Evolutionary conservation across 2,888 invertebrate genomes (phyloP), one percentile per base, ranked within the genome.

Genomic region (Pheosia gnoma): DNA sequence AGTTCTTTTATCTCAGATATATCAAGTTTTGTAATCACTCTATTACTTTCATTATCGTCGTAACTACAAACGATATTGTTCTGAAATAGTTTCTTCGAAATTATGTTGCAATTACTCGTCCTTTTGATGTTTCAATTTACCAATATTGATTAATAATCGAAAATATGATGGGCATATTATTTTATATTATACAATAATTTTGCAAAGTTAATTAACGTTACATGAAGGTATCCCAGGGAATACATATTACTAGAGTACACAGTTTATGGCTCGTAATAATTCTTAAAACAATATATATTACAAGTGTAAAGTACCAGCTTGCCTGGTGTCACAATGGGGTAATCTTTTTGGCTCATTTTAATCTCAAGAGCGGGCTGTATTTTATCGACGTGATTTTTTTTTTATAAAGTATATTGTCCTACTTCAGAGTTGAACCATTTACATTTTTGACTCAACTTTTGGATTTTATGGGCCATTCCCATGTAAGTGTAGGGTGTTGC

Each of bases 121-220:
- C 61, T 61, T 65, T 78, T 74, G 70, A 77, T 71, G 72, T 66
- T 68, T 66, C 61, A 75, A 78, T 78, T 79, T 77, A 62, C 77
- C 77, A 79, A 81, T 81, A 78, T 70, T 71, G 47, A 68, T 74
- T 78, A 81, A 81, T 77, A 80, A 80, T 83, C 77, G 80, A 72
- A 78, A 77, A 73, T 73, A 76, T 78, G 74, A 74, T 70, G 62
- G 41, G 70, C 71, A 80, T 83, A 82, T 81, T 80, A 80, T 81
- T 82, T 80, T 77, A 54, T 9, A 53, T 69, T 74, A 66, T 68
- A 70, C 73, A 68, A 25, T 51, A 81, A 77, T 76, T 80, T 71
- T 72, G 59, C 39, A 66, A 75, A 74, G 70, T 71, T 76, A 81
- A 81, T 81, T 73, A 79, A 80, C 75, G 68, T 79, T 79, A 79